Evolutionary conservation across 2,888 invertebrate genomes (phyloP), one percentile per base, ranked within the genome.

Genomic region (Epinotia ramella): DNA sequence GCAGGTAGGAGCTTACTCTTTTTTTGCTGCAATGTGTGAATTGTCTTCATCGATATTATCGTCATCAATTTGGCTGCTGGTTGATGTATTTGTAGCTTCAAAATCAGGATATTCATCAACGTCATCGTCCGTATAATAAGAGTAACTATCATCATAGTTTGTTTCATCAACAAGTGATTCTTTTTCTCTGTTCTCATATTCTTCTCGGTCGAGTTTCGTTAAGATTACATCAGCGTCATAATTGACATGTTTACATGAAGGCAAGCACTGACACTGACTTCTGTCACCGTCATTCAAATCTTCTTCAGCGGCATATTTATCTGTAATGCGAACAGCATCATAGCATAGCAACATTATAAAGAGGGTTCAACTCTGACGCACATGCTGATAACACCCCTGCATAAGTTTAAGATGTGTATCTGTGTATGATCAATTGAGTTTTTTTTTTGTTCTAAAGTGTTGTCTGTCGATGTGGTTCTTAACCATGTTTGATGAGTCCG

Each of bases 31-130:
- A 1, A 12, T 46, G 49, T 0, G 4, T 13, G 49, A 13, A 49
- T 13, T 28, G 2, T 28, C 28, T 28, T 28, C 28, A 28, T 28
- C 28, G 28, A 3, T 28, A 28, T 28, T 3, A 28, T 3, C 28
- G 28, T 0, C 57, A 88, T 84, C 87, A 46, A 7, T 2, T 24
- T 64, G 46, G 20, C 20, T 44, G 11, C 12, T 11, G 9, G 3
- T 20, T 46, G 13, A n/a, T n/a, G n/a, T 6, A 46, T 18, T 18
- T 3, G 20, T 24, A 44, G 4, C 13, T 40, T 62, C 28, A 62
- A 12, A 20, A 44, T 44, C 3, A 18, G 2, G 0, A 64, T 40
- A 12, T n/a, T 46, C n/a, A 40, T 66, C 28, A 5, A 11, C 6
- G 1, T 67, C 53, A n/a, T 67, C 67, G 18, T 66, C 65, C 1